Conservation (phyloP, 2,888 invertebrate species). For the Platycnemis pennipes region DNA sequence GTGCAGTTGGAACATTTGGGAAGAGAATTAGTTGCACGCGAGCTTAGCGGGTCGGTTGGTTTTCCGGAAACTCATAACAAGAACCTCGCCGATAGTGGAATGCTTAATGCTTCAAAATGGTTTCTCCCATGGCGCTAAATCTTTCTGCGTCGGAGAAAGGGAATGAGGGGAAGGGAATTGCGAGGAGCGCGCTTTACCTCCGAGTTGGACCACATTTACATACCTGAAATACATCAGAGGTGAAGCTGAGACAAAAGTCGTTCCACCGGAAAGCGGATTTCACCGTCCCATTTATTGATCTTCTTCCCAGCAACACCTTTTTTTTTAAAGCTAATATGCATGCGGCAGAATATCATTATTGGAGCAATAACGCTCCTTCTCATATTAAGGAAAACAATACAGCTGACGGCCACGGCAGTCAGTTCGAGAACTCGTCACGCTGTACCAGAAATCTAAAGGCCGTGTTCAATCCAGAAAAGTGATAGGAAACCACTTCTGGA, state of each 20-base stretch:
- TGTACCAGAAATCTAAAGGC: no score
- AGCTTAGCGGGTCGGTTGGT: constrained; percentile 28
- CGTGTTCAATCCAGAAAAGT: no score
- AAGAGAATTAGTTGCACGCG: constrained; percentile 22
- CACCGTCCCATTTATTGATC: not conserved
- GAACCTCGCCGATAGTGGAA: constrained; percentile 32
- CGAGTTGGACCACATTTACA: constrained; percentile 20
- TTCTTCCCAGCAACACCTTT: not conserved
- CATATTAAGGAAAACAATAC: not conserved
- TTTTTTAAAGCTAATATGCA: not conserved
- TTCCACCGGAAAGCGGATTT: constrained; percentile 1
- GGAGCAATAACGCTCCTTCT: not conserved
- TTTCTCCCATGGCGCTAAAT: constrained; percentile 21
- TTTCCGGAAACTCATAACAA: constrained; percentile 28
- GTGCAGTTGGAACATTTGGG: constrained; percentile 19
- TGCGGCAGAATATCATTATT: not conserved
- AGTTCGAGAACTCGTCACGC: no score
- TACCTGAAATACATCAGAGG: not conserved
- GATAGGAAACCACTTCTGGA: no score
- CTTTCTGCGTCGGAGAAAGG: constrained; percentile 3
- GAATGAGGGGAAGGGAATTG: not conserved
- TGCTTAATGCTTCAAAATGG: constrained; percentile 28
- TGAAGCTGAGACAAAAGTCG: not conserved
- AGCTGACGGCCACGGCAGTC: not conserved
- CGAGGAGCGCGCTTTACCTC: not conserved